Evolutionary conservation across 2,113 vertebrate species (phyloP).

Genomic region (Osmerus mordax): DNA sequence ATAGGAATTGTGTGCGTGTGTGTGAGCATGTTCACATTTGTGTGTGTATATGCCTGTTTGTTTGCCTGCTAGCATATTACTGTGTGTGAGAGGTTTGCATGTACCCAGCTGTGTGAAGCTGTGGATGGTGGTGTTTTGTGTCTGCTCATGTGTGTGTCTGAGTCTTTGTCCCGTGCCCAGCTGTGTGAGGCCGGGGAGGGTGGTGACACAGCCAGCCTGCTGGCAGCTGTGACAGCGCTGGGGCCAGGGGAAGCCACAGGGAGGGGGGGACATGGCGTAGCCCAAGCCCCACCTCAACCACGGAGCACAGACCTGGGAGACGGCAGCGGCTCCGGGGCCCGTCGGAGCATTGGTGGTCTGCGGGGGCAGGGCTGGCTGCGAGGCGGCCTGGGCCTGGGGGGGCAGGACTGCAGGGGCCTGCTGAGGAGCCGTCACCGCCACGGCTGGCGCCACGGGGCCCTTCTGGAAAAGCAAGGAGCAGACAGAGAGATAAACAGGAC

Average conservation of each 20-base stretch:
- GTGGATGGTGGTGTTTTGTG: no score
- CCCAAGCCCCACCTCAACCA: not conserved
- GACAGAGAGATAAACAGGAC: slow-evolving; percentile 74
- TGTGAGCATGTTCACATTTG: slow-evolving; percentile 24
- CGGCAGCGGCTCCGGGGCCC: slow-evolving; percentile 71
- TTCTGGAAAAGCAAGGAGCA: slow-evolving; percentile 67
- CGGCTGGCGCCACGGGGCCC: slow-evolving; percentile 63
- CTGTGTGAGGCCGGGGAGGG: slow-evolving; percentile 42
- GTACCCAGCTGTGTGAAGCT: no score
- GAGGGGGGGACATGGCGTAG: not conserved
- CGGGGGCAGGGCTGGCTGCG: slow-evolving; percentile 60
- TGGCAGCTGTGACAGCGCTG: slow-evolving; percentile 60
- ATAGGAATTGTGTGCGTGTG: not conserved
- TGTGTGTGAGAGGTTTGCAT: slow-evolving; percentile 19
- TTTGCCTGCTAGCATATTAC: slow-evolving; percentile 40
- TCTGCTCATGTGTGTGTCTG: slow-evolving; percentile 23
- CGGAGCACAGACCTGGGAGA: slow-evolving; percentile 74
- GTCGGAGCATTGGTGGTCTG: slow-evolving; percentile 66
- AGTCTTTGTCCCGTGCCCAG: slow-evolving; percentile 51
- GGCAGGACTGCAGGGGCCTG: slow-evolving; percentile 49
- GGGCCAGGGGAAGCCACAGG: not conserved
- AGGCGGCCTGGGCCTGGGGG: slow-evolving; percentile 51
- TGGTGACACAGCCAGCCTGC: slow-evolving; percentile 56
- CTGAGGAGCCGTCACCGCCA: slow-evolving; percentile 35
- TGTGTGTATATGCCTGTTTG: slow-evolving; percentile 10